Evolutionary conservation across 2,797 vertebrate genomes (phyloP), one percentile per base, ranked within the genome.

Genomic region (Hypotaenidia philippensis): DNA sequence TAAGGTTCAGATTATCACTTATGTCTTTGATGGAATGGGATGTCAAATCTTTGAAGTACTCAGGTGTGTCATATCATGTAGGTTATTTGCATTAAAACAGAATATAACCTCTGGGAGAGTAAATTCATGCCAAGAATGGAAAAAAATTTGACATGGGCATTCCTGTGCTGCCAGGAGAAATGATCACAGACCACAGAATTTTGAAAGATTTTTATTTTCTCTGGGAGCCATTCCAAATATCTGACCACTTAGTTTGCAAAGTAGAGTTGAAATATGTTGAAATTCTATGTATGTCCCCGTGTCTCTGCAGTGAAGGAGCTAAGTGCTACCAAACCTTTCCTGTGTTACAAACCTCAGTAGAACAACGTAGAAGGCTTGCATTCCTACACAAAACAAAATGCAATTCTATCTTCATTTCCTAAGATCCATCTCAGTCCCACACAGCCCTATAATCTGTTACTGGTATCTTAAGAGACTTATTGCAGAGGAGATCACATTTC

Each of bases 151-250:
- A 83, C 21, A 27, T 1, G 14, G 31, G 29, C 55, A 52, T 86
- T 86, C 59, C 47, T 72, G 9, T 2, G 2, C 44, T 5, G 0
- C 22, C 69, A 92, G 44, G 7, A 83, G 29, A 85, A 89, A 89
- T 36, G 29, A 91, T 66, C 60, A 81, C 34, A 89, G 50, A 65
- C 72, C 79, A 59, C 59, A 92, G 87, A 66, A 78, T 86, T 93
- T 16, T 20, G 44, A 86, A 87, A 84, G 34, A 70, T 45, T 92
- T 93, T 61, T 56, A 31, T 70, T 92, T 95, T 91, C 63, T 75
- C 10, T 27, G 57, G 76, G 32, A 94, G 8, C 13, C 13, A 7
- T 86, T 94, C 61, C 23, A 94, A 79, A 81, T 82, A 56, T 34
- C 20, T 71, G 31, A 60, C 63, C 1, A 1, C 47, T 59, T 61